Percentiles rank a stretch among this genome's conserved stretches.
Conservation (phyloP, 2,888 invertebrate genomes). For the Nezara viridula region DNA sequence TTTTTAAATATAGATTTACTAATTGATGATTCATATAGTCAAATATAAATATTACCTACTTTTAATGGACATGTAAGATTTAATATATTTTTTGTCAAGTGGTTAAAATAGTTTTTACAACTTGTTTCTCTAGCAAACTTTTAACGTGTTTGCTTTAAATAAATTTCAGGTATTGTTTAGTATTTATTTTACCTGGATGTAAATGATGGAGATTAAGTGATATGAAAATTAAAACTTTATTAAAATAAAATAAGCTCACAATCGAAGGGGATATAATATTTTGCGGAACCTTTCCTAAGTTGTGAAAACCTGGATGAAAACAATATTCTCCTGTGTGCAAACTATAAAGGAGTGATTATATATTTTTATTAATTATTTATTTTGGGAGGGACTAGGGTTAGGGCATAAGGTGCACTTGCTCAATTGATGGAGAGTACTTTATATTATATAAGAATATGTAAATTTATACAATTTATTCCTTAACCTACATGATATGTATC, state of each 20-base stretch:
- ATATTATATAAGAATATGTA: background rate
- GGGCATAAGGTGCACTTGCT: conserved; percentile 38
- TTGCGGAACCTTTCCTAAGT: conserved; percentile 32
- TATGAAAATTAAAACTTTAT: background rate
- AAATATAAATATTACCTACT: background rate
- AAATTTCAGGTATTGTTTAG: background rate
- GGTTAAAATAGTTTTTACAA: background rate
- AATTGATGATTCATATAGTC: background rate
- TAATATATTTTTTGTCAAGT: background rate
- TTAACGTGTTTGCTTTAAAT: background rate
- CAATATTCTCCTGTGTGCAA: conserved; percentile 43
- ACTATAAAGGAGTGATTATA: conserved; percentile 38
- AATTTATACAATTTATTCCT: background rate
- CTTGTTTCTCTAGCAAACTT: background rate
- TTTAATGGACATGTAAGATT: background rate
- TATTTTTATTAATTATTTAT: conserved; percentile 39
- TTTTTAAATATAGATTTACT: background rate
- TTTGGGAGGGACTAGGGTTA: conserved; percentile 11
- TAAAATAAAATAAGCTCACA: background rate
- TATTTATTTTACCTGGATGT: background rate
- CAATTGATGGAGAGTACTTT: conserved; percentile 4
- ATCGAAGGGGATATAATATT: background rate
- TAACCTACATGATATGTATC: background rate
- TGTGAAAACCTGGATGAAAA: conserved; percentile 32
- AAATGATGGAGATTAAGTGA: background rate